Conservation (phyloP, 2,113 vertebrate species). For the Mesembrinibis cayennensis region DNA sequence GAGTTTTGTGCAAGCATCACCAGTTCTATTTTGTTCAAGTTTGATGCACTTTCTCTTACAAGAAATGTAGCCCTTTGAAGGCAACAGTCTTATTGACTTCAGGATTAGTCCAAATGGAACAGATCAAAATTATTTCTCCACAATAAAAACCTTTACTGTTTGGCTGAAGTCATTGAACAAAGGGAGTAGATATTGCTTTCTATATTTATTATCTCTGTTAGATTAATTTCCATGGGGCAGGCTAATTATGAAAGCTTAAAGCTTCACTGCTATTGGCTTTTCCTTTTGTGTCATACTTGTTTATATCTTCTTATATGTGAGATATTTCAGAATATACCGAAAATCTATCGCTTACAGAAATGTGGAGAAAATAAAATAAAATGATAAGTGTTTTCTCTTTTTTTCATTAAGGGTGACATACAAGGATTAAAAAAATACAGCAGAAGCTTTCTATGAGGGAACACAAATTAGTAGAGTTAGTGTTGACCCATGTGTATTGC, state of each 20-base stretch:
- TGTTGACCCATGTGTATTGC: neutral
- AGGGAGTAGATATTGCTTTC: neutral
- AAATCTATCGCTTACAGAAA: neutral
- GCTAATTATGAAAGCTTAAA: neutral
- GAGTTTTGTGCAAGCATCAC: neutral
- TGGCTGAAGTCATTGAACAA: neutral
- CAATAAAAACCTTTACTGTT: neutral
- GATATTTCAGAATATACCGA: neutral
- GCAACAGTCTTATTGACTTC: neutral
- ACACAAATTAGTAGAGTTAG: neutral
- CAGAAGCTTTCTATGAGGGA: neutral
- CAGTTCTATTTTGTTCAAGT: neutral
- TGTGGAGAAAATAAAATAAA: neutral
- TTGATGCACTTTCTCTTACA: neutral
- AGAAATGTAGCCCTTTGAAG: neutral
- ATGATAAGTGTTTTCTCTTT: neutral
- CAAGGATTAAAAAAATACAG: neutral
- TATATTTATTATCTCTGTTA: neutral
- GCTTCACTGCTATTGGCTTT: neutral
- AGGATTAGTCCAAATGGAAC: neutral
- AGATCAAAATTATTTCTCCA: neutral
- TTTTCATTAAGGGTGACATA: neutral
- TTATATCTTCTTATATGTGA: constrained; percentile 11
- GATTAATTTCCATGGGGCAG: neutral
- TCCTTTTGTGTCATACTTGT: neutral